Base-by-base conservation (phyloP, 37 sponge, comb jelly and placozoan genomes). In the Cliona cf. orientalis region DNA sequence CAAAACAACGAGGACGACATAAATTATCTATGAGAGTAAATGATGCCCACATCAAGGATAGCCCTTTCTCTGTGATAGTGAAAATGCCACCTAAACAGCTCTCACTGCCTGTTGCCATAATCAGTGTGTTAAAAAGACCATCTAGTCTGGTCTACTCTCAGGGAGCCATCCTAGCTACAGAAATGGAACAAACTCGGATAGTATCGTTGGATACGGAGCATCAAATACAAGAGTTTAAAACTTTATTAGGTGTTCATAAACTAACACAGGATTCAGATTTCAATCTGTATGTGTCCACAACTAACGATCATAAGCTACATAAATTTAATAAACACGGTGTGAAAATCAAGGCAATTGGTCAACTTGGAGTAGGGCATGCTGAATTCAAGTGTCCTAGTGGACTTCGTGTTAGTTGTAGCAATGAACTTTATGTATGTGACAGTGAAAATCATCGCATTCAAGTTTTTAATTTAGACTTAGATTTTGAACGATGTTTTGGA, bases 361-460 rank as follows among this genome's bases (percentile, higher is more conserved):
- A n/a, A n/a, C n/a, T n/a, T n/a, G n/a, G n/a, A n/a, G n/a, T n/a
- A n/a, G n/a, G 19, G 28, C 12, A 21, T 25, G 64, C 26, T 7
- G 6, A 49, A 17, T 49, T 49, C 17, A 49, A 49, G 17, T 49
- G 11, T 66, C 66, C 66, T 21, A 66, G 6, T 33, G 66, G 66
- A 23, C 28, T 31, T 21, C 32, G 32, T 31, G 35, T 66, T 35
- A 49, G 14, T 17, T 35, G 2, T 35, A 29, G 25, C 21, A 43
- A 73, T 35, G n/a, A 73, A 14, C 57, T 73, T 1, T 73, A 46
- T 31, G 57, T 73, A 12, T 73, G 74, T 49, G 74, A 73, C 74
- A 43, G 45, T 53, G 34, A n/a, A 9, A 46, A 73, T 26, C 26
- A 41, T 43, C 28, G 74, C 46, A 73, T 73, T 35, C 42, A 45